Evolutionary conservation across 2,797 vertebrate species (phyloP).

Genomic region (Oreonectes daqikongensis): DNA sequence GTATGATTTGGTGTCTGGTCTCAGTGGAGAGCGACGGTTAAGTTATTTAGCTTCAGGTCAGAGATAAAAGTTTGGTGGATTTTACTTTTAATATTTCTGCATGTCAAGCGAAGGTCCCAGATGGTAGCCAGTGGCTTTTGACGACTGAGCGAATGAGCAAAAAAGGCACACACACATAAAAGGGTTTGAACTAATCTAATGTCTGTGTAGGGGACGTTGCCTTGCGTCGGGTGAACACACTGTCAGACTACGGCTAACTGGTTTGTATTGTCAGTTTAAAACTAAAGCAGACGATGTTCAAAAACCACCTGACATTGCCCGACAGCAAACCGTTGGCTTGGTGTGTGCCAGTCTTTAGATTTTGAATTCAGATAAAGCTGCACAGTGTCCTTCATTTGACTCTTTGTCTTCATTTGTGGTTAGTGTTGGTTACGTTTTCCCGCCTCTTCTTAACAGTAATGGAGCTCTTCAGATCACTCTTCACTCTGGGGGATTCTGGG

Average conservation of each 20-base stretch:
- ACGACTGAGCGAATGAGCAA: not conserved
- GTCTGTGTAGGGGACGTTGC: not conserved
- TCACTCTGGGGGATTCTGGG: constrained; percentile 7
- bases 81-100: constrained; percentile 3
- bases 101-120: constrained; percentile 22
- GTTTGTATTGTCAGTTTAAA: too few relatives aligned
- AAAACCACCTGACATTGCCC: too few relatives aligned
- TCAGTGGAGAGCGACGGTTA: not conserved
- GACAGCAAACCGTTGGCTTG: too few relatives aligned
- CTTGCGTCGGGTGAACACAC: too few relatives aligned
- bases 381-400: not conserved
- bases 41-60: not conserved
- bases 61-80: not conserved
- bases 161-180: not conserved
- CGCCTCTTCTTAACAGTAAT: constrained; percentile 8
- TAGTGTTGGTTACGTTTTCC: constrained; percentile 16
- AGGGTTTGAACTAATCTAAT: not conserved
- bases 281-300: too few relatives aligned
- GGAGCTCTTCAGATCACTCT: constrained; percentile 14
- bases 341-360: not conserved
- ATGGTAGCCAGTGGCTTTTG: not conserved
- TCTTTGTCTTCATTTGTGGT: not conserved
- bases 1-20: constrained; percentile 16
- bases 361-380: not conserved
- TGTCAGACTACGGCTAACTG: too few relatives aligned